Conservation (phyloP, 2,113 vertebrate genomes). For the Lethenteron camtschaticum region DNA sequence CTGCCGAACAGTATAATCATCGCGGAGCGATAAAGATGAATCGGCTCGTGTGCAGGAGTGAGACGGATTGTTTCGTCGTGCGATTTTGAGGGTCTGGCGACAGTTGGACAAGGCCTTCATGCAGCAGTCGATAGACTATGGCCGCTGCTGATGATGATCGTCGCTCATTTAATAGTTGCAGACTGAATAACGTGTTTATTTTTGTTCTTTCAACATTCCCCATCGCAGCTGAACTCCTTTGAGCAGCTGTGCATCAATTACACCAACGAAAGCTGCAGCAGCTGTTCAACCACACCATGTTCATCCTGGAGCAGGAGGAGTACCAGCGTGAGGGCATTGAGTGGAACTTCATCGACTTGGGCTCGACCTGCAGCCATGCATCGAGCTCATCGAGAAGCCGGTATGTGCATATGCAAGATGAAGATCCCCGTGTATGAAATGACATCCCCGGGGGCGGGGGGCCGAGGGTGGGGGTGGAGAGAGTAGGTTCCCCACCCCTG, state of each 20-base stretch:
- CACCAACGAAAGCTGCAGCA: slow-evolving; percentile 68
- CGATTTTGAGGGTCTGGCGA: too few species aligned
- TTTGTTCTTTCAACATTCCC: neutral
- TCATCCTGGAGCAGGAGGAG: slow-evolving; percentile 70
- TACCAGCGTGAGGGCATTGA: slow-evolving; percentile 74
- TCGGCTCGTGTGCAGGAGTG: too few species aligned
- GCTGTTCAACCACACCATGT: slow-evolving; percentile 76
- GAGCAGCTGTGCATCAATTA: slow-evolving; percentile 70
- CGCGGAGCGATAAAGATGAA: too few species aligned
- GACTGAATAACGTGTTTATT: neutral
- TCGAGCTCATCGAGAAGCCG: slow-evolving; percentile 77
- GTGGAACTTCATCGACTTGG: slow-evolving; percentile 85
- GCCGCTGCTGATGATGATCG: too few species aligned
- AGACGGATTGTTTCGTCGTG: too few species aligned
- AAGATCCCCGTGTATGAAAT: too few species aligned
- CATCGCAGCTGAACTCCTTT: slow-evolving; percentile 62
- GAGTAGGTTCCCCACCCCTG: neutral
- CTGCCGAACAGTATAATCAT: too few species aligned
- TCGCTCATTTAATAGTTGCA: too few species aligned
- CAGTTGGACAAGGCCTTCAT: too few species aligned
- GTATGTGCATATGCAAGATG: slow-evolving; percentile 17
- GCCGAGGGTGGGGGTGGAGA: neutral
- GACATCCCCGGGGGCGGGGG: neutral
- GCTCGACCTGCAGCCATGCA: slow-evolving; percentile 60
- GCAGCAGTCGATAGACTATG: too few species aligned